Base-by-base conservation (phyloP, 2,888 invertebrate genomes). In the Eubasilissa splendida region DNA sequence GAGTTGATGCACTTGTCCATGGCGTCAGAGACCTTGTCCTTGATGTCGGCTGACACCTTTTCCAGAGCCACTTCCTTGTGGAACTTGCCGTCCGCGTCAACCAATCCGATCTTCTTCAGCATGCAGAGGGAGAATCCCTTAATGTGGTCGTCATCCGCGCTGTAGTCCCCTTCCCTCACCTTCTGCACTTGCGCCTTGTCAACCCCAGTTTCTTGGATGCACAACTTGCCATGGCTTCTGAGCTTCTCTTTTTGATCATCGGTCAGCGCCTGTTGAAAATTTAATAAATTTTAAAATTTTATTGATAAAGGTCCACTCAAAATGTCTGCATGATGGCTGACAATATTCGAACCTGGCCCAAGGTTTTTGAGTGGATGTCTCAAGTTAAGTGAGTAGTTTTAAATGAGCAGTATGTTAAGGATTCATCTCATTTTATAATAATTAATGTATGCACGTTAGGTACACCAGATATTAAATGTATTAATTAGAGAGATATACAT, bases 31-130 rank as follows among this genome's bases (percentile, higher is more conserved):
- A 90, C 90, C 10, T 86, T 84, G 1, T 89, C 88, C 59, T 88
- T 90, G 85, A 90, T 89, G 68, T 89, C 90, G 89, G 88, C 86
- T 68, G 89, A 89, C 10, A 88, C 88, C 85, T 90, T 90, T 5
- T 90, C 88, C 2, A 90, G 85, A 59, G 90, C 90, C 1, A 90
- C 88, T 58, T 91, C 90, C 85, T 90, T 90, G 88, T 90, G 90
- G 86, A 90, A 90, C 81, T 89, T 90, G 53, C 90, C 91, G 9
- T 90, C 90, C 85, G 90, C 90, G 12, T 89, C 89, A 90, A 91
- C 90, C 86, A 91, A 86, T 82, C 90, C 90, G 0, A 90, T 89
- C 79, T 89, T 90, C 83, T 87, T 87, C 86, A 91, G 85, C 89
- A 90, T 89, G 86, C 91, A 91, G n/a, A 89, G 87, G 0, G 88